Evolutionary conservation across 2,797 vertebrate genomes (phyloP).

Genomic region (Pipistrellus pipistrellus): DNA sequence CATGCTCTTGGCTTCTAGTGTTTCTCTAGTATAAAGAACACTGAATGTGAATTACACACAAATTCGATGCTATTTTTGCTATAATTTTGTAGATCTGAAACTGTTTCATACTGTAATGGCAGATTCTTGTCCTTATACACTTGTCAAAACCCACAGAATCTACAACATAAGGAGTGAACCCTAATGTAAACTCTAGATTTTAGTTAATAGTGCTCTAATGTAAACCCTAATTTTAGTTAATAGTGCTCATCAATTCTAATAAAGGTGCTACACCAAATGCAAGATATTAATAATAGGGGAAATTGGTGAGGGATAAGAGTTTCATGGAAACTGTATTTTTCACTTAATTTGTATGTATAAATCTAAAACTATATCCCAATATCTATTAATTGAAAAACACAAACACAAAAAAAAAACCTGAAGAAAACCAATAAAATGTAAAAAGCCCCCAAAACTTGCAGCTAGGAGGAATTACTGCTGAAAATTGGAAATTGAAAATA

Average conservation of each 20-base stretch:
- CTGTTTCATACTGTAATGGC: not conserved
- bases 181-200: not conserved
- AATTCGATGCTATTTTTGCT: not conserved
- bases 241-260: not conserved
- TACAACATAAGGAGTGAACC: not conserved
- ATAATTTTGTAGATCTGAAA: constrained; percentile 5
- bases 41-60: not conserved
- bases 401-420: not conserved
- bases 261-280: not conserved
- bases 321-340: not conserved
- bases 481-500: not conserved
- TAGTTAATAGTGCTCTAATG: not conserved
- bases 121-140: not conserved
- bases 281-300: not conserved
- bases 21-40: not conserved
- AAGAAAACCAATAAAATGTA: not conserved
- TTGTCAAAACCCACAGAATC: not conserved
- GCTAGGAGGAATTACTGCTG: not conserved
- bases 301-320: not conserved
- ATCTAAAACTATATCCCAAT: not conserved
- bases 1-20: too few relatives aligned
- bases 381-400: not conserved
- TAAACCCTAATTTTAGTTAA: not conserved
- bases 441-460: not conserved
- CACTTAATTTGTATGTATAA: not conserved